These are phyloP conservation scores for Microchirus variegatus DNA, from an alignment of 2,797 vertebrate species.

Conservation along the genomic window DNA sequence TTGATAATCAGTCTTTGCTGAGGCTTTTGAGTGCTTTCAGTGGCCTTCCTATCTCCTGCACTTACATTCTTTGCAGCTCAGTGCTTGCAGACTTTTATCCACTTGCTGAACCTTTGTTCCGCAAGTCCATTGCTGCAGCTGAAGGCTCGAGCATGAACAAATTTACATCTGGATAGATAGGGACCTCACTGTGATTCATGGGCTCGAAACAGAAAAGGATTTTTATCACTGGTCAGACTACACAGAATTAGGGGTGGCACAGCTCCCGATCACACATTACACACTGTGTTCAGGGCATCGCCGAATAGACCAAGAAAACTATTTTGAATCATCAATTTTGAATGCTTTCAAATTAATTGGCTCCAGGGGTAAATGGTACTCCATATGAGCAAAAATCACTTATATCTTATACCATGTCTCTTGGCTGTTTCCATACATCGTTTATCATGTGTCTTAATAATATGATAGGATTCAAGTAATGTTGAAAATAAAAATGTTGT, in stretches of 20 bases:
- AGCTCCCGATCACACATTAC: slow-evolving; percentile 8
- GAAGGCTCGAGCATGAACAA: slow-evolving; percentile 16
- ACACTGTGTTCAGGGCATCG: slow-evolving; percentile 18
- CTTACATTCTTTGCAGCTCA: slow-evolving; percentile 7
- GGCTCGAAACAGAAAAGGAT: not conserved
- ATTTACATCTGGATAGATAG: slow-evolving; percentile 29
- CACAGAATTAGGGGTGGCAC: slow-evolving; percentile 4
- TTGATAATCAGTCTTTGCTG: slow-evolving; percentile 22
- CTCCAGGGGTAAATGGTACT: slow-evolving; percentile 32
- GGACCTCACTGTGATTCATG: slow-evolving; percentile 6
- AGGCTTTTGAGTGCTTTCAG: slow-evolving; percentile 1
- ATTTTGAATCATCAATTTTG: slow-evolving; percentile 66
- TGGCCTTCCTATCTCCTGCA: slow-evolving; percentile 15
- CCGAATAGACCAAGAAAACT: slow-evolving; percentile 54
- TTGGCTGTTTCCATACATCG: no score
- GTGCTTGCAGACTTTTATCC: slow-evolving; percentile 21
- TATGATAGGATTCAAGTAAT: no score
- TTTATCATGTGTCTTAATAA: no score
- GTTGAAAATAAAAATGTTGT: no score
- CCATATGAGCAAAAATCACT: slow-evolving; percentile 13
- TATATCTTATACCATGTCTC: no score
- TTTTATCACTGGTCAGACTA: slow-evolving; percentile 3
- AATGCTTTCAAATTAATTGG: slow-evolving; percentile 66
- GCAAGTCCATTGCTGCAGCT: slow-evolving; percentile 2
- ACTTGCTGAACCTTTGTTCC: slow-evolving; percentile 20